phyloP scores from a whole-genome alignment of 2,888 invertebrate species.

The Autographa gamma region DNA sequence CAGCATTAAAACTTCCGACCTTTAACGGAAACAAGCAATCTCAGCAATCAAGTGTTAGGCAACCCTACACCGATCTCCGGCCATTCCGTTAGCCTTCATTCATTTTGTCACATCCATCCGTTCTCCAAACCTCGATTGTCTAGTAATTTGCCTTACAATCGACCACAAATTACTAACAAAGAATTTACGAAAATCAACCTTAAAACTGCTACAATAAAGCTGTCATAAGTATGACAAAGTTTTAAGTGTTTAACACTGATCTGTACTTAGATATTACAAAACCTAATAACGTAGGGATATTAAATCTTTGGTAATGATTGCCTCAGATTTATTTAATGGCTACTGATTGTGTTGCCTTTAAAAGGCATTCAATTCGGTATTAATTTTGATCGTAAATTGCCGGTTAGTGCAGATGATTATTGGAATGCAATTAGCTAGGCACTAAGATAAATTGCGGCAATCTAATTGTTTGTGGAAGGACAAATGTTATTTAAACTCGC shows the following conservation, averaged over 20 bases:
- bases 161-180: background rate
- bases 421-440: constrained; percentile 31
- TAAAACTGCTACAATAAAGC: background rate
- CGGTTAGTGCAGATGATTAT: constrained; percentile 33
- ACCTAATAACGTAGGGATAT: constrained; percentile 50
- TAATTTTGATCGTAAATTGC: constrained; percentile 45
- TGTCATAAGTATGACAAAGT: background rate
- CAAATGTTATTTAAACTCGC: background rate
- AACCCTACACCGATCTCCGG: constrained; percentile 48
- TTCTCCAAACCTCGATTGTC: constrained; percentile 66
- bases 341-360: constrained; percentile 43
- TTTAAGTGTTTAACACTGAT: background rate
- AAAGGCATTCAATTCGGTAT: constrained; percentile 42
- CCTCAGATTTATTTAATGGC: constrained; percentile 45
- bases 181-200: background rate
- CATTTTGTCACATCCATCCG: constrained; percentile 71
- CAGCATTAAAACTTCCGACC: background rate
- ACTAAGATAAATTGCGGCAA: background rate
- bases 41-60: constrained; percentile 7
- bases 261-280: constrained; percentile 51
- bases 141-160: constrained; percentile 59
- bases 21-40: background rate
- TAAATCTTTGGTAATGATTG: constrained; percentile 45
- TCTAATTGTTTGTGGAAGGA: constrained; percentile 18
- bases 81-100: constrained; percentile 66